Conservation (phyloP, 2,797 vertebrate genomes). For the Parauchenoglanis ngamensis region DNA sequence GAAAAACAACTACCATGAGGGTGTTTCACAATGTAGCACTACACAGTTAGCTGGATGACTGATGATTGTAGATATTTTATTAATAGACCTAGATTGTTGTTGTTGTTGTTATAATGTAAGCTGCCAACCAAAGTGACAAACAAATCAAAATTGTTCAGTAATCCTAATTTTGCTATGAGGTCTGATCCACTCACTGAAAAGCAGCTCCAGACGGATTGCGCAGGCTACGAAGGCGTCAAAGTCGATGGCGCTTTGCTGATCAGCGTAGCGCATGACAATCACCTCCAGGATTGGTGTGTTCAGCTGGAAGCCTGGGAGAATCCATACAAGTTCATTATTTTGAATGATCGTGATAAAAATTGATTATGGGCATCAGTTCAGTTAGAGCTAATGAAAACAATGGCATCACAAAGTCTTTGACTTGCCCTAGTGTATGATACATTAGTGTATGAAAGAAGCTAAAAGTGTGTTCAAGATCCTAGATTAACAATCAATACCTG, state of each 20-base stretch:
- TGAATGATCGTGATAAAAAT: neutral
- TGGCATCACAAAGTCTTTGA: neutral
- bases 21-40: neutral
- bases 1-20: slow-evolving; percentile 13
- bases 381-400: neutral
- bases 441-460: neutral
- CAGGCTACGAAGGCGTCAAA: slow-evolving; percentile 86
- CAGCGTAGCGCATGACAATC: slow-evolving; percentile 72
- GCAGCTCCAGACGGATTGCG: slow-evolving; percentile 82
- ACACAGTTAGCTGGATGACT: neutral
- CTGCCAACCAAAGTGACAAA: no score
- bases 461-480: neutral
- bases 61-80: neutral
- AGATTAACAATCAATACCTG: slow-evolving; percentile 4
- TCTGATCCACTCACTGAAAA: slow-evolving; percentile 82
- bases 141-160: neutral
- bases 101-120: neutral
- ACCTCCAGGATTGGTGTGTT: slow-evolving; percentile 77
- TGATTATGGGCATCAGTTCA: neutral
- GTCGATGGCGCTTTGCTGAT: slow-evolving; percentile 75
- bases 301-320: slow-evolving; percentile 79
- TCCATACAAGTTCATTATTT: neutral
- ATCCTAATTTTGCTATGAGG: neutral
- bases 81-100: neutral
- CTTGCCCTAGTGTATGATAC: neutral